These are phyloP conservation scores for Drosophila neoperkinsi DNA, from an alignment of 2,888 invertebrate genomes.

Conservation along the genomic window DNA sequence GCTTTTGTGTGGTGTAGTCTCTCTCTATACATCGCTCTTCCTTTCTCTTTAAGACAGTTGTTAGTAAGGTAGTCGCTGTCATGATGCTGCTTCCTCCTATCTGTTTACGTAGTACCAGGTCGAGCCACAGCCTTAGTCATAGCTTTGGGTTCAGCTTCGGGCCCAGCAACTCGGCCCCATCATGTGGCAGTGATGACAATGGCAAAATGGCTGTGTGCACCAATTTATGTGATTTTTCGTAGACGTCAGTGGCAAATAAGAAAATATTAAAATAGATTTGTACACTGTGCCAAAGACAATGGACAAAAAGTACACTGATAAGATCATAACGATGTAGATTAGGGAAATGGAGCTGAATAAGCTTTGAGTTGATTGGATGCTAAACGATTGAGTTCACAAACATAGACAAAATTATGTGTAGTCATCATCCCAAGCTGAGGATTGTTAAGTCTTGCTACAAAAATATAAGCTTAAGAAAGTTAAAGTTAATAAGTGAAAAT, in stretches of 20 bases:
- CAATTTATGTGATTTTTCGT: conserved; percentile 78
- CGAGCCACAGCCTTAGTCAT: not conserved
- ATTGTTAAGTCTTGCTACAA: not conserved
- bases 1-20: conserved; percentile 62
- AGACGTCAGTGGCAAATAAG: conserved; percentile 81
- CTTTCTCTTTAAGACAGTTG: conserved; percentile 22
- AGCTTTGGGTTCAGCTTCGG: not conserved
- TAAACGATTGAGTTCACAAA: conserved; percentile 35
- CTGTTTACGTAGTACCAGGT: conserved; percentile 11
- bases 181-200: conserved; percentile 22
- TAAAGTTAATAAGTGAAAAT: not conserved
- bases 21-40: not conserved
- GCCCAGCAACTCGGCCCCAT: conserved; percentile 2
- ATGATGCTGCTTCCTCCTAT: conserved; percentile 28
- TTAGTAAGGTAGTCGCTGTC: conserved; percentile 48
- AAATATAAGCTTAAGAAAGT: not conserved
- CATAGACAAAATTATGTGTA: conserved; percentile 15
- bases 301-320: conserved; percentile 44
- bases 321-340: conserved; percentile 41
- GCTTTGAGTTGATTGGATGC: conserved; percentile 43
- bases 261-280: conserved; percentile 81
- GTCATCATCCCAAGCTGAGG: not conserved
- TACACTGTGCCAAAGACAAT: conserved; percentile 70
- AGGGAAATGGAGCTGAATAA: conserved; percentile 35
- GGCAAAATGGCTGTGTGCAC: conserved; percentile 72